phyloP scores from a whole-genome alignment of 2,113 vertebrate species.

The Saccopteryx bilineata region DNA sequence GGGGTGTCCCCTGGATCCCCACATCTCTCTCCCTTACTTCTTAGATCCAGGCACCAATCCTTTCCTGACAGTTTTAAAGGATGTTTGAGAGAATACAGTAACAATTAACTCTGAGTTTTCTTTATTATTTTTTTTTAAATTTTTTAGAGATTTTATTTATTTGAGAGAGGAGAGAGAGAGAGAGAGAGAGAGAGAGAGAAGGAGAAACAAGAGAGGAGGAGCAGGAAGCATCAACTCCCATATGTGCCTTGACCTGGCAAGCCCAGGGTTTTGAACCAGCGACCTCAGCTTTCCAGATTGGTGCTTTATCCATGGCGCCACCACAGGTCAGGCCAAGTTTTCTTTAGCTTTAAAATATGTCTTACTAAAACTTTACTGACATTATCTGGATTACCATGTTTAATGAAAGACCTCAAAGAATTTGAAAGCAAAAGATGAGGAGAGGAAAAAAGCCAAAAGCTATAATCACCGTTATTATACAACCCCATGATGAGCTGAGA shows the following conservation, averaged over 20 bases:
- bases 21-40: neutral
- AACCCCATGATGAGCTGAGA: conserved; percentile 60
- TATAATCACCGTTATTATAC: conserved; percentile 80
- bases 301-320: no score
- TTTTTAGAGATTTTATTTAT: no score
- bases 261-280: no score
- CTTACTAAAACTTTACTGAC: conserved; percentile 78
- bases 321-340: no score
- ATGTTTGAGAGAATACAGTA: neutral
- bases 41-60: neutral
- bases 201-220: no score
- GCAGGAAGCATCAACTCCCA: no score
- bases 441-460: conserved; percentile 58
- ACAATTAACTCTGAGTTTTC: conserved; percentile 10
- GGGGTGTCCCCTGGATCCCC: neutral
- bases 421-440: conserved; percentile 74
- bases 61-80: conserved; percentile 28
- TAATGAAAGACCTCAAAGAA: conserved; percentile 77
- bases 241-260: no score
- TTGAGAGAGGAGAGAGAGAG: no score
- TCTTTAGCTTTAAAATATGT: conserved; percentile 63
- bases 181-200: no score
- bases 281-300: no score
- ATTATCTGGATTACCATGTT: conserved; percentile 63
- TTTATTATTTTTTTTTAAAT: no score